A percentile compares a stretch with the other conserved stretches of the same genome.
Conservation (phyloP, 2,113 vertebrate genomes). For the Rousettus leschenaultii region DNA sequence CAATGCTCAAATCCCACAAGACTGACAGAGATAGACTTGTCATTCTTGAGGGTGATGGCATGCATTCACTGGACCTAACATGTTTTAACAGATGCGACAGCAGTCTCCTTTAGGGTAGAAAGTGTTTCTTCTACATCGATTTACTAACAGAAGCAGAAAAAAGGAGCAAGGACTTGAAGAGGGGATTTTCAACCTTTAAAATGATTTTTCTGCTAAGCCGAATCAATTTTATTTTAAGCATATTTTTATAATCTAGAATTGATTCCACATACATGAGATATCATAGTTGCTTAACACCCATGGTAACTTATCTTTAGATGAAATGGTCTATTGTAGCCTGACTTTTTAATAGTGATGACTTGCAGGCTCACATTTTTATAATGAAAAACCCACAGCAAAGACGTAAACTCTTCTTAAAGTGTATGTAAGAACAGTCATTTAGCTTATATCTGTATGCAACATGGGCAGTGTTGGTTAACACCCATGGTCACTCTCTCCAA, state of each 20-base stretch:
- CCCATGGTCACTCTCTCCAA: background rate
- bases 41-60: background rate
- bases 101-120: background rate
- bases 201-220: background rate
- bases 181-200: background rate
- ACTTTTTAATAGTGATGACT: background rate
- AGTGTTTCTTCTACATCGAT: background rate
- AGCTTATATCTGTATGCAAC: background rate
- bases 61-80: background rate
- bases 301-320: background rate
- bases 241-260: background rate
- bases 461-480: background rate
- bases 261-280: background rate
- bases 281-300: background rate
- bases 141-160: background rate
- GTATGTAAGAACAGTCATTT: background rate
- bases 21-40: conserved; percentile 4
- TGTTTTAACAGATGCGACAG: background rate
- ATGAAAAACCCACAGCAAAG: background rate
- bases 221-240: background rate
- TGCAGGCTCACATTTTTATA: background rate
- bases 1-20: background rate
- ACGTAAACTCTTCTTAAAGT: background rate
- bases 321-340: background rate
- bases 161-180: background rate